Evolutionary conservation across 2,113 vertebrate genomes (phyloP).

Genomic region (Nannobrachium achirus): DNA sequence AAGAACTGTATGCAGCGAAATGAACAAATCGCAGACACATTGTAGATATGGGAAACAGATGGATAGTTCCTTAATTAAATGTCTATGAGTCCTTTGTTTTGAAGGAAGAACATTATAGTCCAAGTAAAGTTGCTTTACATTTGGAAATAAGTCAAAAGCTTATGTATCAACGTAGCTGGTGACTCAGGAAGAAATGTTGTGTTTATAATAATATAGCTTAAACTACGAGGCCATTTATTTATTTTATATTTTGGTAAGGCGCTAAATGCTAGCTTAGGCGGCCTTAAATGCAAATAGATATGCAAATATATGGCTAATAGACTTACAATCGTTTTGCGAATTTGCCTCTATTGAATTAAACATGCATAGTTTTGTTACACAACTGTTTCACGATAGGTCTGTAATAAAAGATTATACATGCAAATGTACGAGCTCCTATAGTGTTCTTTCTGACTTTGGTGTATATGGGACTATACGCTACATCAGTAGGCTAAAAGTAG

Average conservation of each 20-base stretch:
- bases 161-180: neutral
- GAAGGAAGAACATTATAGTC: neutral
- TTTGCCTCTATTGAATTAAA: no score
- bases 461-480: no score
- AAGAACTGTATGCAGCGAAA: neutral
- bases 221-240: neutral
- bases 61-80: conserved; percentile 6
- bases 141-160: conserved; percentile 11
- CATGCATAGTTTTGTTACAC: no score
- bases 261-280: no score
- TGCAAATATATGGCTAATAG: no score
- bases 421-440: no score
- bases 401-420: no score
- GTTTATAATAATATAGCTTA: neutral
- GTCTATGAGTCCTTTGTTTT: conserved; percentile 16
- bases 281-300: no score
- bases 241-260: neutral
- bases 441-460: no score
- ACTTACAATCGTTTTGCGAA: no score
- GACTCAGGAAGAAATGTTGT: neutral
- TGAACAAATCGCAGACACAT: neutral
- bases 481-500: no score
- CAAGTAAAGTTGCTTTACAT: conserved; percentile 1
- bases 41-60: neutral
- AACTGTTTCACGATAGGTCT: no score